These are phyloP conservation scores for Heliconius nattereri DNA, from an alignment of 1,140 invertebrate species.

Conservation along the genomic window DNA sequence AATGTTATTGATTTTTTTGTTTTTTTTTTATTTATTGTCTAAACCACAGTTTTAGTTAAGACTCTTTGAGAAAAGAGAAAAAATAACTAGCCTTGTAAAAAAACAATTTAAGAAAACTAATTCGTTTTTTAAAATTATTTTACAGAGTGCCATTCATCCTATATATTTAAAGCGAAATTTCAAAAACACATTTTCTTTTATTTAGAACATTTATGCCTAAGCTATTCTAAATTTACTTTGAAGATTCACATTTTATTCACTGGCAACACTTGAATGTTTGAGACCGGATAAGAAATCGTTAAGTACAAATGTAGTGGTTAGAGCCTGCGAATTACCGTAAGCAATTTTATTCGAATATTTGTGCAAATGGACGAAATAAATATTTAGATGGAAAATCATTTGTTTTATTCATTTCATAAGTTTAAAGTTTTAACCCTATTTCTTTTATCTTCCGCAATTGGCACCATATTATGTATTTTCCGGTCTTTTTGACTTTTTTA, in stretches of 20 bases:
- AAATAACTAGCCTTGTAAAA: too few relatives aligned
- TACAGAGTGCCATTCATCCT: background rate
- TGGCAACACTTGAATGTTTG: constrained; percentile 35
- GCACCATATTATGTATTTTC: background rate
- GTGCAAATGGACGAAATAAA: constrained; percentile 71
- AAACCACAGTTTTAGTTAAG: too few relatives aligned
- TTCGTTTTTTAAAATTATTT: background rate
- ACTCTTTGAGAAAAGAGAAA: too few relatives aligned
- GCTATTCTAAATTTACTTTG: background rate
- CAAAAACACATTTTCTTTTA: background rate
- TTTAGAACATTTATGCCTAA: background rate
- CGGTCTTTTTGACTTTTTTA: too few relatives aligned
- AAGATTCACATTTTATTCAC: constrained; percentile 33
- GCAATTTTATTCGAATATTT: constrained; percentile 52
- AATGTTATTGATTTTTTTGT: too few relatives aligned
- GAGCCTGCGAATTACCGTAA: constrained; percentile 44
- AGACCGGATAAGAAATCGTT: constrained; percentile 60
- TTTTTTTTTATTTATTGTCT: too few relatives aligned
- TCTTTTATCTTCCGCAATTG: background rate
- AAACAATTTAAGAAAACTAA: too few relatives aligned
- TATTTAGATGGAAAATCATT: constrained; percentile 64
- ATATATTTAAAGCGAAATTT: background rate
- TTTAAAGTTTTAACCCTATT: background rate
- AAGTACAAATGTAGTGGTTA: constrained; percentile 71
- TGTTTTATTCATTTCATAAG: constrained; percentile 47